These are phyloP conservation scores for Empis stercorea DNA, from an alignment of 2,888 invertebrate species.

Conservation along the genomic window DNA sequence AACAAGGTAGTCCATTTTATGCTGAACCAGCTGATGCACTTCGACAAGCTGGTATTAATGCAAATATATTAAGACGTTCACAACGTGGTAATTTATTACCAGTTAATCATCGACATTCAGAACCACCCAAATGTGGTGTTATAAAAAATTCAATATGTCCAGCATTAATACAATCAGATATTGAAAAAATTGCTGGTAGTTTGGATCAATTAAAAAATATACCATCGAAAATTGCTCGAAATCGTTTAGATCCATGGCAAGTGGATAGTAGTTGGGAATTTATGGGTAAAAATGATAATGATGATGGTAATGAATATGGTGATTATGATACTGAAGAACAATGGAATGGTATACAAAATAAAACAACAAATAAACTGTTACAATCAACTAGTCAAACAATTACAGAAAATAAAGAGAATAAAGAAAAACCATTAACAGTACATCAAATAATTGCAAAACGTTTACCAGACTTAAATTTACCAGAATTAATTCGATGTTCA, in stretches of 20 bases:
- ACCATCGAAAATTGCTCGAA: constrained; percentile 29
- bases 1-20: constrained; percentile 76
- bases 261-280: constrained; percentile 87
- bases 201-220: constrained; percentile 39
- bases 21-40: constrained; percentile 81
- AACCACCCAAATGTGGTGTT: constrained; percentile 40
- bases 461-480: constrained; percentile 37
- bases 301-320: constrained; percentile 21
- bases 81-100: constrained; percentile 30
- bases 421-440: constrained; percentile 48
- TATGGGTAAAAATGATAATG: constrained; percentile 46
- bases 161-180: constrained; percentile 47
- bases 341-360: constrained; percentile 20
- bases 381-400: constrained; percentile 15
- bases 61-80: constrained; percentile 30
- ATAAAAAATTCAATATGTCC: constrained; percentile 35
- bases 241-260: constrained; percentile 53
- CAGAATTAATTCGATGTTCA: constrained; percentile 55
- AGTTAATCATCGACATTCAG: constrained; percentile 46
- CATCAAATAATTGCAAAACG: constrained; percentile 65
- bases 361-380: constrained; percentile 13
- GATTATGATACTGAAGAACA: constrained; percentile 30
- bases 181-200: constrained; percentile 35
- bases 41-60: constrained; percentile 36
- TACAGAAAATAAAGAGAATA: constrained; percentile 11